Percentiles rank a stretch among this genome's conserved stretches.
phyloP scores from a whole-genome alignment of 2,113 vertebrate genomes.

The Paradisaea rubra region DNA sequence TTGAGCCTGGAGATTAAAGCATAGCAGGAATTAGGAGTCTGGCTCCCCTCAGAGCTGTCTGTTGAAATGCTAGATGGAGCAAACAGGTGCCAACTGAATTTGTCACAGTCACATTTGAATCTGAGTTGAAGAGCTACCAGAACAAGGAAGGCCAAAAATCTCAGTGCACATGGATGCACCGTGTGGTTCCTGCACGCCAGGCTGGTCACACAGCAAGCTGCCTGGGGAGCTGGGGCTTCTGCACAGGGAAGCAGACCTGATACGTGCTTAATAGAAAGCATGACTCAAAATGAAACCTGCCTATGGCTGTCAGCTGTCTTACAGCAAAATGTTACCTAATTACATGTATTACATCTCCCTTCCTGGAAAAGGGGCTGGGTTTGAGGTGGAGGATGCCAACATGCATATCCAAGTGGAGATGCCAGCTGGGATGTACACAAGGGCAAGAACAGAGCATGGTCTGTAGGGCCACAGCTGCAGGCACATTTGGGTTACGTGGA shows the following conservation, averaged over 20 bases:
- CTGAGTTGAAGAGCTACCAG: not conserved
- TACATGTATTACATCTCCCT: not conserved
- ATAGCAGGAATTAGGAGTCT: not conserved
- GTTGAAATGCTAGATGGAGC: not conserved
- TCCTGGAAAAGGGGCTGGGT: not conserved
- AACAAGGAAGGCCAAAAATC: not conserved
- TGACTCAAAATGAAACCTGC: conserved; percentile 30
- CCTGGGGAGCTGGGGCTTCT: not conserved
- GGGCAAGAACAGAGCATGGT: accelerated
- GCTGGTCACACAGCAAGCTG: not conserved
- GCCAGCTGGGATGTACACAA: not conserved
- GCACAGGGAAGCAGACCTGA: not conserved
- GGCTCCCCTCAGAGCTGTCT: not conserved
- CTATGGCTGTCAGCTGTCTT: not conserved
- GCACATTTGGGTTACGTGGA: not conserved
- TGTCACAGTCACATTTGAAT: not conserved
- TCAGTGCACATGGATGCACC: not conserved
- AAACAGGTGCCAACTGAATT: not conserved
- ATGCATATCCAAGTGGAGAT: not conserved
- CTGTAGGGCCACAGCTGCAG: not conserved
- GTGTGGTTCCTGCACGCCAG: not conserved
- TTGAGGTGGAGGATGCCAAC: not conserved
- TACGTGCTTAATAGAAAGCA: not conserved
- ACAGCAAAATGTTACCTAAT: not conserved
- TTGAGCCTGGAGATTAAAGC: not conserved